Evolutionary conservation across 2,113 vertebrate species (phyloP), one percentile per base, ranked within the genome.

Genomic region (Grammatotria lemairii): DNA sequence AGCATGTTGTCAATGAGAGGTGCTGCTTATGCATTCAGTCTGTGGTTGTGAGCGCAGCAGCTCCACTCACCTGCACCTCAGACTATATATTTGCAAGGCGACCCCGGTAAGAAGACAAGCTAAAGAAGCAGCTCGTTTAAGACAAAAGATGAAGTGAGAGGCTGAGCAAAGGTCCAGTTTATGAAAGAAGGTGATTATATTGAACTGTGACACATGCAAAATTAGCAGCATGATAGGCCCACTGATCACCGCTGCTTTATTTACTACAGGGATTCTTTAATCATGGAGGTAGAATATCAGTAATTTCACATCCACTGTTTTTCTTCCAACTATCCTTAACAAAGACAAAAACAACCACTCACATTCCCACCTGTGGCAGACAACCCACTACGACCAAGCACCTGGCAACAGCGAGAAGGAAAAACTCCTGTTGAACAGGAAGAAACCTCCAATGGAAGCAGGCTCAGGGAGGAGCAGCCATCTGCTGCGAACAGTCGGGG

Each of bases 1-100:
- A 28, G 21, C n/a, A 0, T 28, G 14, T 11, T 47, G 68, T 28
- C 40, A 75, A 4, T 17, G 14, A 75, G 40, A 75, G 40, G 0
- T 9, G 7, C 6, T 78, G 42, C 26, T 49, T 31, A 0, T 78
- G 16, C 16, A n/a, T 28, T 78, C 42, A 31, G 60, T 75, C 42
- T 38, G 31, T 38, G 6, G 17, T 19, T 65, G 28, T 33, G 58
- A 63, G 58, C 16, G 2, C 17, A 63, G 58, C 31, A 35, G 60
- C 31, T 19, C 31, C 31, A n/a, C 60, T 47, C 68, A 75, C 68
- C 40, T 47, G 40, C 14, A 47, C 14, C 9, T 17, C 68, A 47
- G 68, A 28, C 23, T 5, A 26, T 73, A 4, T 26, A 45, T 2
- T 47, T 47, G 68, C 23, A 28, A 75, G 40, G 14, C 9, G 4